Evolutionary conservation across 2,113 vertebrate species (phyloP), one percentile per base, ranked within the genome.

Genomic region (Actinemys pallida): DNA sequence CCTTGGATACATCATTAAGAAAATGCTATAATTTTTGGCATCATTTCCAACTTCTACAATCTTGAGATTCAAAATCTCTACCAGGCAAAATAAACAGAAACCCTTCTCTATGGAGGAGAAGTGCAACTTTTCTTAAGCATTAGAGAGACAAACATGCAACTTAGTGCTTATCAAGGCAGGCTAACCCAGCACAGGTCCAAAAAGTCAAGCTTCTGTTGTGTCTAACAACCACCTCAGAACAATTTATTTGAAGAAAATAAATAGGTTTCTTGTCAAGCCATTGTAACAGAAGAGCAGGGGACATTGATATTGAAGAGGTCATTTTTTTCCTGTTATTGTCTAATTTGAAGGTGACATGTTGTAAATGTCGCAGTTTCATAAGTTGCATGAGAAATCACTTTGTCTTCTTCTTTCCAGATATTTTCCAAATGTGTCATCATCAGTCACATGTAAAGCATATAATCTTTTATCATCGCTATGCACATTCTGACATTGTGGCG

Each of bases 381-480:
- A 97, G 95, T 93, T 95, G 42, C 49, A 24, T 45, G 84, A 93
- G 92, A 81, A 93, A 76, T 90, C 93, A 79, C 93, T 97, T 92
- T 92, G 93, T 95, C 92, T 95, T 96, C 81, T 94, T 75, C 65
- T 78, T 95, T 90, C 79, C 49, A 86, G 87, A 93, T 97, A 91
- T 92, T 96, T 97, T 94, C 92, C 82, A 53, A 93, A 87, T 47
- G 47, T 97, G 95, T 91, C 95, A 96, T 80, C 96, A 87, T 96
- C 94, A 85, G 83, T 97, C 96, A 96, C 52, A 75, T 92, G 88
- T 94, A 94, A 93, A 94, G 93, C 93, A 90, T 92, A 90, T 97
- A 95, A 96, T 97, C 93, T 97, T 97, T 95, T 94, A 94, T 97
- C 93, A 96, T 96, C 93, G 57, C 88, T 96, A 85, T 94, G 91